Evolutionary conservation across 2,113 vertebrate species (phyloP).

Genomic region (Elaphurus davidianus): DNA sequence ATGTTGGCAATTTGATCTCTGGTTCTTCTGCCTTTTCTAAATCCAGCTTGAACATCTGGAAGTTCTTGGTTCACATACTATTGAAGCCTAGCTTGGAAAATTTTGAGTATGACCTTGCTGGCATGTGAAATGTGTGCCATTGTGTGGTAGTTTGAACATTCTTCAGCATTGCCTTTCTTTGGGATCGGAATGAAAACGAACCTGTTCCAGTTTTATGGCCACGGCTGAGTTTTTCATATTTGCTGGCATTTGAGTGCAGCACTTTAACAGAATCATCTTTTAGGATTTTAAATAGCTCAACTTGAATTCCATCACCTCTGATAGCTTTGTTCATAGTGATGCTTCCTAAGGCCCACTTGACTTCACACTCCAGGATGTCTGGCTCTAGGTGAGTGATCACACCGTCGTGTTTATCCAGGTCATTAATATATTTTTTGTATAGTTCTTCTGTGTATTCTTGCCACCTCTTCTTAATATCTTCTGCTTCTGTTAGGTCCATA

Average conservation of each 20-base stretch:
- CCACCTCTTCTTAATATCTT: neutral
- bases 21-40: neutral
- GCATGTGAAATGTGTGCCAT: neutral
- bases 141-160: neutral
- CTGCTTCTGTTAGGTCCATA: neutral
- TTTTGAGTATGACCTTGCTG: neutral
- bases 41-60: neutral
- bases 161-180: neutral
- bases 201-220: neutral
- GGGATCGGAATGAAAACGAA: neutral
- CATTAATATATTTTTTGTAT: neutral
- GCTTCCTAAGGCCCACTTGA: neutral
- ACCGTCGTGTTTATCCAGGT: neutral
- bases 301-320: neutral
- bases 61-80: neutral
- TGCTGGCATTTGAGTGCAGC: neutral
- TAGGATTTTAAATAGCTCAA: neutral
- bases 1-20: neutral
- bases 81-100: neutral
- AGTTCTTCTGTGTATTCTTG: neutral
- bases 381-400: neutral
- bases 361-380: neutral
- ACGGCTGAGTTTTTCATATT: neutral
- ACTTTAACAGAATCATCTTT: neutral
- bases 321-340: neutral